Evolutionary conservation across 2,888 invertebrate genomes (phyloP).

Genomic region (Zelleria hepariella): DNA sequence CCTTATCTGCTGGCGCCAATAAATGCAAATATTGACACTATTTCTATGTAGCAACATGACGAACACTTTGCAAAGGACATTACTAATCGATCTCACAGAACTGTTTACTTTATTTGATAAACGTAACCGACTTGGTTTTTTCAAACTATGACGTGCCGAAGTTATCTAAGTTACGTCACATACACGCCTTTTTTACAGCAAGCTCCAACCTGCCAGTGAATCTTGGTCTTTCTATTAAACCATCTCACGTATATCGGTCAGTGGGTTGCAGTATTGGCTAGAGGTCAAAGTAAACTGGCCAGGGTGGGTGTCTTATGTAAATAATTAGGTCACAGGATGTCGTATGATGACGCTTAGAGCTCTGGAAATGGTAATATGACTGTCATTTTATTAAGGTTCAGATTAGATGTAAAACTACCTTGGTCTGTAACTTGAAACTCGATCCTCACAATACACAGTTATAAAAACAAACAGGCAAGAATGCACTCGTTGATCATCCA

Average conservation of each 20-base stretch:
- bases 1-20: background rate
- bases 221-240: background rate
- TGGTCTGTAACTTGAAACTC: too few species aligned
- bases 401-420: too few species aligned
- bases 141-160: background rate
- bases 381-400: background rate
- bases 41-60: background rate
- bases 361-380: background rate
- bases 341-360: background rate
- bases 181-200: background rate
- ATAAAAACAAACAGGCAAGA: background rate
- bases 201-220: background rate
- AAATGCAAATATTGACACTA: background rate
- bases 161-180: slow-evolving; percentile 1
- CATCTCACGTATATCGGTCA: background rate
- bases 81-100: too few species aligned
- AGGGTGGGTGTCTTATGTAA: background rate
- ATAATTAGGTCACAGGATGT: slow-evolving; percentile 4
- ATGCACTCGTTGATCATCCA: background rate
- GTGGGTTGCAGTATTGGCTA: background rate
- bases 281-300: background rate
- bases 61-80: background rate
- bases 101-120: background rate
- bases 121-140: background rate
- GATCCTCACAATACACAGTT: too few species aligned